Base-by-base conservation (phyloP, 2,113 vertebrate genomes). In the Melospiza georgiana region DNA sequence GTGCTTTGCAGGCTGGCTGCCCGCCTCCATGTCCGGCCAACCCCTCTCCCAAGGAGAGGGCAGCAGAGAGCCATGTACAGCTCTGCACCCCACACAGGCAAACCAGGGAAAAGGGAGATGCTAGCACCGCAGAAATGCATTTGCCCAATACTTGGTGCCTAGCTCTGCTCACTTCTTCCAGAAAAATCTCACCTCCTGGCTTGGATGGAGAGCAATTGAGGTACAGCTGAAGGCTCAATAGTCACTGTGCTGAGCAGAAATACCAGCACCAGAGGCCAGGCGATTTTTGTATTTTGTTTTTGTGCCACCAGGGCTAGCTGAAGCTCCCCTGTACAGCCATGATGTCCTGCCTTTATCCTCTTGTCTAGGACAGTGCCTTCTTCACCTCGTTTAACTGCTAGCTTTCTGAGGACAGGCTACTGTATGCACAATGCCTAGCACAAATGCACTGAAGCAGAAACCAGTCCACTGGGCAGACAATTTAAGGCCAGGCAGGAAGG, bases 41-140 rank as follows among this genome's bases (percentile, higher is more conserved):
- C 7, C 3, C 17, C 7, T 72, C 20, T 90, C 18, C 35, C 95
- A 72, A 52, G 37, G n/a, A 93, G 95, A 96, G 90, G 94, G 94
- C 93, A 96, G 94, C 94, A 96, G 68, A 97, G 96, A 84, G 73
- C 92, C 67, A 33, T 0, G 12, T 33, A 74, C 13, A 48, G 55
- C 71, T 67, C 49, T 8, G 22, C n/a, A 16, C 30, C 44, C 21
- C 1, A 5, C 30, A 30, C 6, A 37, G 0, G 7, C 31, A 46
- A 49, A n/a, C 6, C 31, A 15, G 31, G 4, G 6, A 55, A 55
- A 27, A 57, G 33, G 5, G 13, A 83, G 20, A 49, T 3, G 24
- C 1, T 5, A 8, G 11, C 25, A 65, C 33, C 44, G 39, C 41
- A 23, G 48, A 78, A 87, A 78, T 2, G 4, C 27, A 5, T 81